Evolutionary conservation across 2,113 vertebrate genomes (phyloP), one percentile per base, ranked within the genome.

Genomic region (Nymphicus hollandicus): DNA sequence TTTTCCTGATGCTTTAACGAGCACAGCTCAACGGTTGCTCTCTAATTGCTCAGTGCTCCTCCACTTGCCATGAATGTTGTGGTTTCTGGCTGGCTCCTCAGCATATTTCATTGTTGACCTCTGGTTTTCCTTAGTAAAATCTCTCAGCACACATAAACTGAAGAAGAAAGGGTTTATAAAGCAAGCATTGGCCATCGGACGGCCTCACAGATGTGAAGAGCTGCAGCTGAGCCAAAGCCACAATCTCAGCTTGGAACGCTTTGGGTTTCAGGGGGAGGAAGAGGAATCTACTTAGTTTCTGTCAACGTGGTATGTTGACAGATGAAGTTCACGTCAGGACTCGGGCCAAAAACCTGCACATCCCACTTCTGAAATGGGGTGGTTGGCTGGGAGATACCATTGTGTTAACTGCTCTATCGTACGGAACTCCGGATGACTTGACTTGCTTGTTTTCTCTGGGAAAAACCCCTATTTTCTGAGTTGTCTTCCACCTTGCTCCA

Each of bases 241-340:
- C 58, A 85, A 1, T 29, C 80, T 91, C 49, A 53, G 43, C 43
- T 29, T 93, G 81, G 50, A 92, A 65, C 12, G 2, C 19, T 87
- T 39, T 11, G 52, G 64, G n/a, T 71, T 86, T 64, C 43, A 37
- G 41, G 41, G 78, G 17, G 70, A 61, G 80, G 83, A 66, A 61
- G 84, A 87, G 25, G 65, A 84, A 66, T 39, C n/a, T 31, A 15
- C 82, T 84, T 63, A 47, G 25, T 84, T 79, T 65, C 35, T 93
- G 77, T 94, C 63, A 64, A 79, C 17, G 24, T 95, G 89, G 52
- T 74, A 25, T 89, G 89, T 85, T 95, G 93, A 72, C 70, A 91
- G 84, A 84, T 91, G 28, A 72, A 97, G 74, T 80, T 92, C 81
- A 88, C 1, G 8, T 52, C 41, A 50, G 79, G 71, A 65, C 61